A percentile compares a stretch with the other conserved stretches of the same genome.
Conservation (phyloP, 2,113 vertebrate genomes). For the Ceratotherium simum region DNA sequence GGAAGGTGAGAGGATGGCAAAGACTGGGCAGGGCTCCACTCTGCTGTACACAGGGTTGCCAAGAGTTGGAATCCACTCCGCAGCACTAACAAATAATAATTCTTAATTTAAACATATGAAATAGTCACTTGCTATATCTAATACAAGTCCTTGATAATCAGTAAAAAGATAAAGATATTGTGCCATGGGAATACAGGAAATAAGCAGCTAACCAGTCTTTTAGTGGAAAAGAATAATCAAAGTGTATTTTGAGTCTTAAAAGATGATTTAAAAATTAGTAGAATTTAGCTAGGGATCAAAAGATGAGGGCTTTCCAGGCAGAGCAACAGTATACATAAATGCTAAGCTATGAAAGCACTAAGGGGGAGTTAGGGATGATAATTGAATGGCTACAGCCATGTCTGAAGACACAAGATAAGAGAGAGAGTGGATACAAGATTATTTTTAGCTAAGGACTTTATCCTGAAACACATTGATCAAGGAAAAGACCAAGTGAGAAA, state of each 20-base stretch:
- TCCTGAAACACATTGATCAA: not conserved
- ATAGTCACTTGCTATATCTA: not conserved
- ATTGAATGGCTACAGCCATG: not conserved
- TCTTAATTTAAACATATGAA: not conserved
- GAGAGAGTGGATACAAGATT: not conserved
- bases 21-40: too few relatives aligned
- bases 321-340: not conserved
- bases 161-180: not conserved
- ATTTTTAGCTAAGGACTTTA: not conserved
- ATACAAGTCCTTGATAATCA: not conserved
- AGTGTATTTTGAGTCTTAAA: not conserved
- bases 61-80: too few relatives aligned
- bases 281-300: not conserved
- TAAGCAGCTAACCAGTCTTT: not conserved
- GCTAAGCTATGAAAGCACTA: not conserved
- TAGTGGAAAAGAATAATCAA: not conserved
- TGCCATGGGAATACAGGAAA: not conserved
- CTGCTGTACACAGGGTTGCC: too few relatives aligned
- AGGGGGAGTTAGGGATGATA: not conserved
- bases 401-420: not conserved
- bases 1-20: too few relatives aligned
- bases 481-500: not conserved
- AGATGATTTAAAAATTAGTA: not conserved
- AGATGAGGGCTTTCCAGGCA: not conserved
- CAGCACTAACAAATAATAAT: not conserved